Evolutionary conservation across 53 echinoderm and acorn worm species (phyloP).

Genomic region (Henricia sp.): DNA sequence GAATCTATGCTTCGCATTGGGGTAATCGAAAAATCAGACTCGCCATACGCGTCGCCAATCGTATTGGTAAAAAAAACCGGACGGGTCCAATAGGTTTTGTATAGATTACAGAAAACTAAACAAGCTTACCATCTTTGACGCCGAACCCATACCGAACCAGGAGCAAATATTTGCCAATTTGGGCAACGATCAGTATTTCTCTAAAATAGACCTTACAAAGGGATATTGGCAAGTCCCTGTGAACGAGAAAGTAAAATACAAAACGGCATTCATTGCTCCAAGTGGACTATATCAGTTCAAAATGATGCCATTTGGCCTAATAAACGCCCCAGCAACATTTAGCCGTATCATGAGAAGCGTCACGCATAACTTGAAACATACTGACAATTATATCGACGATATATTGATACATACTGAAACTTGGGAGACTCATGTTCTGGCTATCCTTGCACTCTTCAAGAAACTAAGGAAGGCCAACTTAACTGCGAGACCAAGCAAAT

Average conservation of each 20-base stretch:
- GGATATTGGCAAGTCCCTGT: conserved; percentile 36
- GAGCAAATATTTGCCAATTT: conserved; percentile 35
- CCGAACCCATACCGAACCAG: conserved; percentile 18
- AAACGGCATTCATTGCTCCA: conserved; percentile 41
- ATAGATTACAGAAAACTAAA: conserved; percentile 11
- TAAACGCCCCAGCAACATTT: conserved; percentile 47
- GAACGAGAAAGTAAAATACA: not conserved
- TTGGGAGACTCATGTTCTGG: conserved; percentile 61
- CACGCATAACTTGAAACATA: conserved; percentile 4
- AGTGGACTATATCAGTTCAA: conserved; percentile 45
- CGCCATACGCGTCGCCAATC: not conserved
- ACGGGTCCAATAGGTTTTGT: too few relatives aligned
- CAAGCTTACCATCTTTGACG: conserved; percentile 20
- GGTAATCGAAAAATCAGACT: not conserved
- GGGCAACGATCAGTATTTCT: conserved; percentile 15
- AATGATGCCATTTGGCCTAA: conserved; percentile 57
- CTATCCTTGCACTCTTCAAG: too few relatives aligned
- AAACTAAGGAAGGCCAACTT: too few relatives aligned
- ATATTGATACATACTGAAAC: conserved; percentile 63
- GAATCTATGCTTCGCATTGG: conserved; percentile 7
- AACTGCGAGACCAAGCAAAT: too few relatives aligned
- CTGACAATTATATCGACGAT: conserved; percentile 68
- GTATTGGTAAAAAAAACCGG: conserved; percentile 5
- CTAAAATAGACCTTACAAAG: conserved; percentile 24
- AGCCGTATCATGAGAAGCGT: conserved; percentile 52